A percentile compares a stretch with the other conserved stretches of the same genome.
phyloP scores from a whole-genome alignment of 2,888 invertebrate species.

The Amphipyra berbera region DNA sequence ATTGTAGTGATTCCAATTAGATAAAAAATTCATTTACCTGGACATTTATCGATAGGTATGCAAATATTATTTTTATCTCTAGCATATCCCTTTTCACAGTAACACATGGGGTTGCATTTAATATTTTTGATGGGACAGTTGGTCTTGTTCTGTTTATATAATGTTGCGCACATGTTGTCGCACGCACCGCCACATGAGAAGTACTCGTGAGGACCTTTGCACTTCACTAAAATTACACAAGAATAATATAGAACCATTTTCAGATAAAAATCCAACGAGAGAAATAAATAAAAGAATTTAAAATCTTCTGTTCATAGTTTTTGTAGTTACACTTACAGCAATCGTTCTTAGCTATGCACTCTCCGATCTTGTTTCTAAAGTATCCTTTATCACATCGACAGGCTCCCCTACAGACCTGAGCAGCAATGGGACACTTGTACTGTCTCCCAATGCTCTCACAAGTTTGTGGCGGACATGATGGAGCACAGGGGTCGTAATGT shows the following conservation, averaged over 20 bases:
- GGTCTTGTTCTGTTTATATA: conserved; percentile 63
- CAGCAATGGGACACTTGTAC: conserved; percentile 29
- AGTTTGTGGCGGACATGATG: conserved; percentile 47
- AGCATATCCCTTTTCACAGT: conserved; percentile 69
- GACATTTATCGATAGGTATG: conserved; percentile 53
- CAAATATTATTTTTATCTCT: conserved; percentile 59
- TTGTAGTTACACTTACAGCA: conserved; percentile 38
- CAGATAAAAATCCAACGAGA: no score
- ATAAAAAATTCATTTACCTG: conserved; percentile 25
- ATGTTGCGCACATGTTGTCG: conserved; percentile 71
- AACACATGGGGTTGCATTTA: conserved; percentile 67
- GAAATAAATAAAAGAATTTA: not conserved
- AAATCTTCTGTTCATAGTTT: not conserved
- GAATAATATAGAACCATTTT: not conserved
- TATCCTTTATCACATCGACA: conserved; percentile 44
- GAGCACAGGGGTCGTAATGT: conserved; percentile 40
- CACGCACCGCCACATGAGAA: conserved; percentile 69
- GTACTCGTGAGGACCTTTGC: conserved; percentile 63
- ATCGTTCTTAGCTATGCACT: conserved; percentile 35
- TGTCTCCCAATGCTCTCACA: conserved; percentile 44
- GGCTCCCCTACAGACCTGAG: conserved; percentile 33
- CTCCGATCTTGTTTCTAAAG: conserved; percentile 37
- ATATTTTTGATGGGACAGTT: conserved; percentile 68
- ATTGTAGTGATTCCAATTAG: no score
- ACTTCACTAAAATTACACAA: conserved; percentile 52